Conservation (phyloP, 53 echinoderm and acorn worm species). For the Holothuria leucospilota region DNA sequence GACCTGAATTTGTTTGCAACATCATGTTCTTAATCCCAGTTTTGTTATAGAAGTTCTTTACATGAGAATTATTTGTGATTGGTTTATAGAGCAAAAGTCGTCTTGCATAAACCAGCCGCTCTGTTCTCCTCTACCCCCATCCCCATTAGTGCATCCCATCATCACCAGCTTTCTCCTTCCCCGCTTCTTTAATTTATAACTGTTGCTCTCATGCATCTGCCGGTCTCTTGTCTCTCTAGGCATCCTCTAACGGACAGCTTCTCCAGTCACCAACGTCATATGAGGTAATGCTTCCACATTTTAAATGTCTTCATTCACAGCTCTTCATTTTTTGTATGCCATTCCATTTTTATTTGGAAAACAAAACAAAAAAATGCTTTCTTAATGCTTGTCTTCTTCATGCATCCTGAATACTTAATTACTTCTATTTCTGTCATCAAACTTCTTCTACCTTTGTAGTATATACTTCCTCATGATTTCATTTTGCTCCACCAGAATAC, state of each 20-base stretch:
- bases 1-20: no score
- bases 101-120: constrained; percentile 21
- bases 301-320: no score
- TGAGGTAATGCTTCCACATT: constrained; percentile 19
- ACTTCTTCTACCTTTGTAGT: not conserved
- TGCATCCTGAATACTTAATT: not conserved
- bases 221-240: constrained; percentile 10
- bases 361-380: no score
- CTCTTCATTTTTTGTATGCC: no score
- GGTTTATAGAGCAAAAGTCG: not conserved
- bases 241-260: constrained; percentile 16
- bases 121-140: no score
- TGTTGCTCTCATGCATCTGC: constrained; percentile 20
- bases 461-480: not conserved
- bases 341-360: no score
- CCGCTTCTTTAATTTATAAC: constrained; percentile 19
- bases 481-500: constrained; percentile 4
- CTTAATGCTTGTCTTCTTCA: not conserved
- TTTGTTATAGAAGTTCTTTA: no score
- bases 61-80: no score
- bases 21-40: no score
- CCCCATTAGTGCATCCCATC: not conserved
- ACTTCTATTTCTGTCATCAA: not conserved
- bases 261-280: constrained; percentile 25
- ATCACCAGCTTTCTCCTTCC: not conserved